A percentile compares a stretch with the other conserved stretches of the same genome.
Conservation (phyloP, 1,140 invertebrate genomes). For the Trichoplusia ni region DNA sequence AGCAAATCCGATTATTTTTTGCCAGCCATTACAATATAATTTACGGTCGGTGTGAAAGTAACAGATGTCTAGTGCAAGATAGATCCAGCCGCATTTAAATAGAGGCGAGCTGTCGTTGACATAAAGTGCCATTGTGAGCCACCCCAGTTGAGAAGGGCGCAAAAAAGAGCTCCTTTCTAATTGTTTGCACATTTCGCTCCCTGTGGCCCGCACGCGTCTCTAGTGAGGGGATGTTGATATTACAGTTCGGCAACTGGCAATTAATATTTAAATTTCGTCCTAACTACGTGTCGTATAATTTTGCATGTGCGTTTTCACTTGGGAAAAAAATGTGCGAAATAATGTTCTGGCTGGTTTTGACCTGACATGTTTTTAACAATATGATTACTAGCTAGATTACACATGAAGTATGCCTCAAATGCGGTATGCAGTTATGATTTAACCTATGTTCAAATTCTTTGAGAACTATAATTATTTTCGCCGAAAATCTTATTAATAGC, state of each 20-base stretch:
- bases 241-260: slow-evolving; percentile 2
- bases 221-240: slow-evolving; percentile 35
- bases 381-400: too few species aligned
- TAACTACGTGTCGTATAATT: not conserved
- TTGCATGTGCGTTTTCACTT: too few species aligned
- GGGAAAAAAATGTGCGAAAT: too few species aligned
- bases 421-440: too few species aligned
- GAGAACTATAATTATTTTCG: too few species aligned
- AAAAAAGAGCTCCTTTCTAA: slow-evolving; percentile 71
- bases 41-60: slow-evolving; percentile 56
- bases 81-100: slow-evolving; percentile 54
- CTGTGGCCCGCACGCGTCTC: slow-evolving; percentile 27
- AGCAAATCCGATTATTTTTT: slow-evolving; percentile 10
- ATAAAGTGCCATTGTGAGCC: slow-evolving; percentile 67
- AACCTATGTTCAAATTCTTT: too few species aligned
- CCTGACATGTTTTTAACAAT: too few species aligned
- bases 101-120: slow-evolving; percentile 60
- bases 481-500: too few species aligned
- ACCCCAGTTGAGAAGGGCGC: slow-evolving; percentile 49
- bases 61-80: slow-evolving; percentile 69
- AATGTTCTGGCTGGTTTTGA: too few species aligned
- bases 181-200: slow-evolving; percentile 76
- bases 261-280: slow-evolving; percentile 16
- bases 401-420: too few species aligned
- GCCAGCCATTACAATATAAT: slow-evolving; percentile 42